A percentile compares a stretch with the other conserved stretches of the same genome.
These are phyloP conservation scores for Bombus picipes DNA, from an alignment of 1,140 invertebrate genomes.

Conservation along the genomic window DNA sequence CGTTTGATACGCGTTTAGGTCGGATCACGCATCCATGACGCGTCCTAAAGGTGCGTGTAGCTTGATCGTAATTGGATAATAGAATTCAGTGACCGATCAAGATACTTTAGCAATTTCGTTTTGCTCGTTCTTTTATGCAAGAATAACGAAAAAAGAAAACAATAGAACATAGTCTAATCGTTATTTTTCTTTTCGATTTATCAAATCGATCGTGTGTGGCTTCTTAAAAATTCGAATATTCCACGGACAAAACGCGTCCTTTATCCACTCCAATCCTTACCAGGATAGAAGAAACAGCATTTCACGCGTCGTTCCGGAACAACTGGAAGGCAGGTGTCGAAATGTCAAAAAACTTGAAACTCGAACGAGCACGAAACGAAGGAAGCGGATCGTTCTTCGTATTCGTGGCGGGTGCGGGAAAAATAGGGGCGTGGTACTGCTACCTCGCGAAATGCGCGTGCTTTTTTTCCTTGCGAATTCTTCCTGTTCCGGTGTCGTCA, in stretches of 20 bases:
- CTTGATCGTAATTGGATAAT: background rate
- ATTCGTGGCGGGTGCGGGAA: background rate
- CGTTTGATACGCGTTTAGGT: background rate
- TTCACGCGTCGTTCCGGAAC: background rate
- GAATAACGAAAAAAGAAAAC: too few species aligned
- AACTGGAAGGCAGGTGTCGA: background rate
- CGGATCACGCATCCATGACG: background rate
- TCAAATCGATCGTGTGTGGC: background rate
- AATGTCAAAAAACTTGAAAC: background rate
- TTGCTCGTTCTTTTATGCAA: too few species aligned
- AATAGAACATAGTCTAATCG: background rate
- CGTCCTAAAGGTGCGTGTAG: background rate
- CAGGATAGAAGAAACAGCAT: background rate
- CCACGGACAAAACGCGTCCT: background rate
- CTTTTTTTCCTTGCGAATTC: background rate
- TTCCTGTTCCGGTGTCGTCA: conserved; percentile 22
- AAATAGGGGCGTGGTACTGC: conserved; percentile 18
- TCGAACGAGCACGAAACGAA: background rate
- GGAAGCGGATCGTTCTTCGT: background rate
- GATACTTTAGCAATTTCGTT: background rate
- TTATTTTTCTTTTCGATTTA: background rate
- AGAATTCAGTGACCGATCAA: background rate
- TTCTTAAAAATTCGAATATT: background rate
- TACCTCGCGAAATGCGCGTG: background rate
- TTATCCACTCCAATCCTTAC: too few species aligned